These are phyloP conservation scores for Archivesica marissinica DNA, from an alignment of 1,140 invertebrate genomes.

Conservation along the genomic window DNA sequence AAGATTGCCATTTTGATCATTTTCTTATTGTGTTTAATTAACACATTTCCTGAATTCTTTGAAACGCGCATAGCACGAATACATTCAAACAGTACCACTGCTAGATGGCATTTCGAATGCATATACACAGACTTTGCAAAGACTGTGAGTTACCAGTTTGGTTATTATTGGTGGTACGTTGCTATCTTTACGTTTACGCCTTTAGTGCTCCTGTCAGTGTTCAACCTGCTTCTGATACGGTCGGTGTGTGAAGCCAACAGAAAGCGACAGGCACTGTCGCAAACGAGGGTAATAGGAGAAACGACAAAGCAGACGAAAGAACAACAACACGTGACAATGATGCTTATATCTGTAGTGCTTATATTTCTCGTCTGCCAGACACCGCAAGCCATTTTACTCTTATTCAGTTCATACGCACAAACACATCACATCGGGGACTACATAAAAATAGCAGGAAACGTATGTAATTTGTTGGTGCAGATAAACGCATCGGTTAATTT, in stretches of 20 bases:
- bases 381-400: conserved; percentile 86
- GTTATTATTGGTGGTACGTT: conserved; percentile 89
- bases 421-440: conserved; percentile 74
- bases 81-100: background rate
- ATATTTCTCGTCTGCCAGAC: conserved; percentile 90
- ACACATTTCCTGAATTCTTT: conserved; percentile 76
- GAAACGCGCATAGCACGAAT: conserved; percentile 71
- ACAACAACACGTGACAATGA: conserved; percentile 88
- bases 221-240: conserved; percentile 89
- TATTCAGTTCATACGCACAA: conserved; percentile 69
- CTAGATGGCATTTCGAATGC: conserved; percentile 66
- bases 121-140: conserved; percentile 74
- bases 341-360: conserved; percentile 90
- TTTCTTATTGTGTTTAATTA: conserved; percentile 65
- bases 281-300: conserved; percentile 74
- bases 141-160: conserved; percentile 86
- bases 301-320: conserved; percentile 69
- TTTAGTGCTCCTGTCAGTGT: conserved; percentile 88
- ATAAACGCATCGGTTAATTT: conserved; percentile 91
- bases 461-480: conserved; percentile 89
- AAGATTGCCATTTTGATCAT: conserved; percentile 69
- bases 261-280: conserved; percentile 85
- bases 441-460: conserved; percentile 87
- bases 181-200: conserved; percentile 89
- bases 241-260: conserved; percentile 87